Evolutionary conservation across 1,140 invertebrate species (phyloP).

Genomic region (Zaprionus gabonicus): DNA sequence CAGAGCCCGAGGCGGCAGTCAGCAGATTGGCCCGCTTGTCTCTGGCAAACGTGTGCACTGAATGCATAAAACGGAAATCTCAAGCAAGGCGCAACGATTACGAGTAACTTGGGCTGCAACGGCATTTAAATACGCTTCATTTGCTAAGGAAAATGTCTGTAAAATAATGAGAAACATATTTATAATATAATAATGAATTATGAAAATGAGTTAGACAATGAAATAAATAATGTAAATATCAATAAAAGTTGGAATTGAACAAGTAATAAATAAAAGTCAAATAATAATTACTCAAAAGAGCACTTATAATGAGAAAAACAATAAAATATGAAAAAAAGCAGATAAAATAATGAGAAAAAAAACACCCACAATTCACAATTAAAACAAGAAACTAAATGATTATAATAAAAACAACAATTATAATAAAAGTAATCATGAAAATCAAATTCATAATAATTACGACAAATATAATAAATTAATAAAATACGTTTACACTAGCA

Average conservation of each 20-base stretch:
- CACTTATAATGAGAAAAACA: neutral
- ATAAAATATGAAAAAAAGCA: neutral
- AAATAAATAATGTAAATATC: neutral
- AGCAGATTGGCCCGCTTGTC: constrained; percentile 72
- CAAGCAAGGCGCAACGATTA: constrained; percentile 37
- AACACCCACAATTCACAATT: neutral
- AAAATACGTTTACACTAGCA: too few species aligned
- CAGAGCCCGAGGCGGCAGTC: constrained; percentile 21
- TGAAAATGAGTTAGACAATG: neutral
- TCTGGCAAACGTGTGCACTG: constrained; percentile 68
- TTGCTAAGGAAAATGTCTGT: neutral
- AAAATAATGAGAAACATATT: neutral
- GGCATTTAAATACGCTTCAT: constrained; percentile 42
- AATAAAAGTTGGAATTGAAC: neutral
- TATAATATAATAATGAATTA: neutral
- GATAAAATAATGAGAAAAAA: neutral
- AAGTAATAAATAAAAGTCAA: neutral
- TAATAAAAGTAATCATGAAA: too few species aligned
- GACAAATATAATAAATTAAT: too few species aligned
- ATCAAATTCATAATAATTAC: too few species aligned
- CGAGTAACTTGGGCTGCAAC: neutral
- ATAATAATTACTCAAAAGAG: neutral
- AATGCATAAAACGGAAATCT: constrained; percentile 78
- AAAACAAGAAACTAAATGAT: neutral
- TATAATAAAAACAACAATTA: neutral